Evolutionary conservation across 2,888 invertebrate species (phyloP).

Genomic region (Thecocarcelia acutangulata): DNA sequence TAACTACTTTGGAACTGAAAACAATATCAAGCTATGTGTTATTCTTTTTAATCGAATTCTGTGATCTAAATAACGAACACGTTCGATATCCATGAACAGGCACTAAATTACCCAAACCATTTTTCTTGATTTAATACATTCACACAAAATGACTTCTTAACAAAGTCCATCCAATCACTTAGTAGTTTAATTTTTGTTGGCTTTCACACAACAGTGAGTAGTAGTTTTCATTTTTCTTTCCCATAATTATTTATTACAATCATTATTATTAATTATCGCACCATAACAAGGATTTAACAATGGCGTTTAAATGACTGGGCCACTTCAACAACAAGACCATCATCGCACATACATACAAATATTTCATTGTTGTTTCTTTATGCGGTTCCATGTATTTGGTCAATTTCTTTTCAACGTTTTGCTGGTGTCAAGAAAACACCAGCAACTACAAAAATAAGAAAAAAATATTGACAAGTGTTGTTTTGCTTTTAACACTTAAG

Average conservation of each 20-base stretch:
- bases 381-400: background rate
- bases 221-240: conserved; percentile 3
- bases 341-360: background rate
- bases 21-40: too few species aligned
- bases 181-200: background rate
- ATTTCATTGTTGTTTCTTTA: conserved; percentile 18
- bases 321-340: conserved; percentile 51
- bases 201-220: conserved; percentile 4
- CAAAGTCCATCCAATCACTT: conserved; percentile 47
- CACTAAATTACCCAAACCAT: too few species aligned
- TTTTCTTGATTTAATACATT: conserved; percentile 24
- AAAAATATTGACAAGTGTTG: conserved; percentile 42
- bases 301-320: conserved; percentile 58
- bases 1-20: too few species aligned
- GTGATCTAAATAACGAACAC: too few species aligned
- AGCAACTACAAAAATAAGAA: background rate
- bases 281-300: conserved; percentile 60
- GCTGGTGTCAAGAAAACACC: conserved; percentile 2
- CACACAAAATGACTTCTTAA: conserved; percentile 23
- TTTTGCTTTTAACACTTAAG: conserved; percentile 40
- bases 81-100: too few species aligned
- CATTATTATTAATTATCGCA: conserved; percentile 64
- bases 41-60: too few species aligned
- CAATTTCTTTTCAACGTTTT: conserved; percentile 39
- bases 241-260: conserved; percentile 48